Conservation (phyloP, 2,888 invertebrate species). For the Dicyrtoma fusca region DNA sequence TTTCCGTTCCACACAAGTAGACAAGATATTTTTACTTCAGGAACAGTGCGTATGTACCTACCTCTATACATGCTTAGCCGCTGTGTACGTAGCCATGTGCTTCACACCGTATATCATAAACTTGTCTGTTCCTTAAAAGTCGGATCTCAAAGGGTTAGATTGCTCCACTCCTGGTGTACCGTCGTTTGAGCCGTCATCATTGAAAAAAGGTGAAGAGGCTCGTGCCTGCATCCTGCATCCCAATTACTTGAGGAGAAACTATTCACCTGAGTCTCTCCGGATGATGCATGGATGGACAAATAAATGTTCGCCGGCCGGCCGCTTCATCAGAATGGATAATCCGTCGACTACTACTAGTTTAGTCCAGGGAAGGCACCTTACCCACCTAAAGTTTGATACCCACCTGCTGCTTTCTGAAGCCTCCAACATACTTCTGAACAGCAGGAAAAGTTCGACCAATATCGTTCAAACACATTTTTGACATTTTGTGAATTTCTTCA, state of each 20-base stretch:
- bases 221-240: constrained; percentile 23
- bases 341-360: no score
- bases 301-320: no score
- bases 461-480: not conserved
- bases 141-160: not conserved
- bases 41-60: not conserved
- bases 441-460: not conserved
- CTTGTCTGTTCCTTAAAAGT: not conserved
- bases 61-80: not conserved
- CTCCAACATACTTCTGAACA: not conserved
- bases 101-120: not conserved
- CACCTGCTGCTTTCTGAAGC: constrained; percentile 19
- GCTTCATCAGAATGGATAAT: no score
- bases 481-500: not conserved
- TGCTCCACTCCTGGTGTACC: not conserved
- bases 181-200: constrained; percentile 16
- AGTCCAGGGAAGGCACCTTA: no score
- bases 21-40: no score
- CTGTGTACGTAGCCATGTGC: not conserved
- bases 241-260: constrained; percentile 4
- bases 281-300: no score
- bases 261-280: no score
- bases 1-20: not conserved
- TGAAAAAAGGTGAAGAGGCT: constrained; percentile 14
- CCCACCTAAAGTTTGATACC: no score